phyloP scores from a whole-genome alignment of 2,797 vertebrate genomes.

The Eospalax fontanierii region DNA sequence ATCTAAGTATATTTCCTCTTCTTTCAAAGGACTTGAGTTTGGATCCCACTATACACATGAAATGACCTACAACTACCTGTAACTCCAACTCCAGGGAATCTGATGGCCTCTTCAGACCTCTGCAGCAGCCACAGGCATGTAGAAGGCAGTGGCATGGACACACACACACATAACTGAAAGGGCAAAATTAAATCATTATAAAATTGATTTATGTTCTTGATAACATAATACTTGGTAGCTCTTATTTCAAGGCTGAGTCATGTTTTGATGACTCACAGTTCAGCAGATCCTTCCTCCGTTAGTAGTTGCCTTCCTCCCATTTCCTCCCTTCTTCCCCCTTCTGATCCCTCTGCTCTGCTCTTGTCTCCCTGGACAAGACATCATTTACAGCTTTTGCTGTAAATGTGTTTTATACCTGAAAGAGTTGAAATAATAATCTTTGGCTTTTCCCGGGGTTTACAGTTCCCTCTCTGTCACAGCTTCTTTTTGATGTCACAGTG shows the following conservation, averaged over 20 bases:
- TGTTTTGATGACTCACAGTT: not conserved
- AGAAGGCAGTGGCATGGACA: not conserved
- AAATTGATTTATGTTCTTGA: not conserved
- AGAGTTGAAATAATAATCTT: no score
- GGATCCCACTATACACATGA: not conserved
- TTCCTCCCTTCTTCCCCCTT: accelerated
- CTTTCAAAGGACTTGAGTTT: not conserved
- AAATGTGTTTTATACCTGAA: no score
- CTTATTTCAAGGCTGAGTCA: not conserved
- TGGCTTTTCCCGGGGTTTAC: no score
- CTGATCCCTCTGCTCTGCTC: not conserved
- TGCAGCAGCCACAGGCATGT: not conserved
- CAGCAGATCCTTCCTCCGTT: not conserved
- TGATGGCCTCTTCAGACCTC: no score
- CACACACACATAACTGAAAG: not conserved
- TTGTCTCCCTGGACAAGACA: not conserved
- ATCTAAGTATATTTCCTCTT: not conserved
- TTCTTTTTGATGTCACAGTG: not conserved
- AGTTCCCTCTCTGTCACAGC: no score
- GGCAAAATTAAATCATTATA: not conserved
- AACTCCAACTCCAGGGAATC: not conserved
- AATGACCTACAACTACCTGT: not conserved
- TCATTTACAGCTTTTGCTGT: no score
- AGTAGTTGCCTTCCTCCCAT: not conserved
- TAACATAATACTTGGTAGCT: not conserved